Conservation (phyloP, 2,888 invertebrate genomes). For the Orthosia cruda region DNA sequence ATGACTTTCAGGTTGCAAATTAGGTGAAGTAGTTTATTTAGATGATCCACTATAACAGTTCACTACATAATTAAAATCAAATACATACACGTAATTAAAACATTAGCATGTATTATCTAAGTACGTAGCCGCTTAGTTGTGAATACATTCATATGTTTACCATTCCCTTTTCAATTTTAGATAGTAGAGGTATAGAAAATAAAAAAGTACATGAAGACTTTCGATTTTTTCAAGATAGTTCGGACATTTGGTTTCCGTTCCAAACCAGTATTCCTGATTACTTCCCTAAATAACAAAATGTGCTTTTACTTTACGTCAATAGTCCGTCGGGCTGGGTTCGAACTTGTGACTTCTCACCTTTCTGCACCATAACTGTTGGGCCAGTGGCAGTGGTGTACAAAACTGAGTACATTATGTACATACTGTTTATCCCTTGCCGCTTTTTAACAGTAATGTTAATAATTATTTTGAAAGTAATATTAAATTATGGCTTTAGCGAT, state of each 20-base stretch:
- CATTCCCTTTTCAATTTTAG: constrained; percentile 25
- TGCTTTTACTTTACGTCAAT: neutral
- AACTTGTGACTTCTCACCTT: constrained; percentile 3
- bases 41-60: constrained; percentile 33
- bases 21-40: constrained; percentile 25
- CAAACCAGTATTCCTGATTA: neutral
- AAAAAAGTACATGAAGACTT: neutral
- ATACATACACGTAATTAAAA: constrained; percentile 39
- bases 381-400: neutral
- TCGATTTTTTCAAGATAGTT: neutral
- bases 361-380: neutral
- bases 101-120: constrained; percentile 51
- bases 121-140: constrained; percentile 22
- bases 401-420: neutral
- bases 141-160: constrained; percentile 24
- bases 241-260: neutral
- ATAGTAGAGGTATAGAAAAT: neutral
- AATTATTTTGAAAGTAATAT: neutral
- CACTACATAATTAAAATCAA: constrained; percentile 44
- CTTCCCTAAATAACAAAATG: neutral
- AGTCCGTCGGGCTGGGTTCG: constrained; percentile 19
- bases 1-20: constrained; percentile 51
- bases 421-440: neutral
- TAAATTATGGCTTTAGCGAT: neutral
- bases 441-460: neutral